Evolutionary conservation across 2,888 invertebrate genomes (phyloP).

Genomic region (Polydrusus tereticollis): DNA sequence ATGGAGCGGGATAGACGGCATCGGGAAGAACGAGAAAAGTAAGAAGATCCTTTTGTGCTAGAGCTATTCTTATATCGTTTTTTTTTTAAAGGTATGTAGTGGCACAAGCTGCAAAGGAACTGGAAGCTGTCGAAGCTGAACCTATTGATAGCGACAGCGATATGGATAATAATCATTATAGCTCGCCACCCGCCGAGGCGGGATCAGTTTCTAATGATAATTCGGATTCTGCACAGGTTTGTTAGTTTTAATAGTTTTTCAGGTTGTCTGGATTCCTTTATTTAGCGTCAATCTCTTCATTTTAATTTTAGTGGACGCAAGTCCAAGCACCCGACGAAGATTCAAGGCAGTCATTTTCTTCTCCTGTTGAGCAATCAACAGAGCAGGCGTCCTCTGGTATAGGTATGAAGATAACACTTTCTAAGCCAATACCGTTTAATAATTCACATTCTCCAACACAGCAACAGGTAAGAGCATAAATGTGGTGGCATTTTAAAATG

Average conservation of each 20-base stretch:
- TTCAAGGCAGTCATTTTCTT: conserved; percentile 66
- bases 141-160: conserved; percentile 81
- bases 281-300: too few relatives aligned
- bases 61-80: neutral
- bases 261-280: too few relatives aligned
- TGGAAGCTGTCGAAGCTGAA: conserved; percentile 78
- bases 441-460: conserved; percentile 63
- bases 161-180: conserved; percentile 64
- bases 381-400: conserved; percentile 60
- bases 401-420: conserved; percentile 66
- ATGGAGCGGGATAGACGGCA: conserved; percentile 76
- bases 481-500: neutral
- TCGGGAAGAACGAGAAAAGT: conserved; percentile 65
- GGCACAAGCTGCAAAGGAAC: conserved; percentile 72
- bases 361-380: conserved; percentile 63
- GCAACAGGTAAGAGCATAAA: conserved; percentile 56
- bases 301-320: conserved; percentile 63
- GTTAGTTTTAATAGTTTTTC: too few relatives aligned
- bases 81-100: conserved; percentile 67
- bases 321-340: conserved; percentile 67
- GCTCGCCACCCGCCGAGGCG: conserved; percentile 61
- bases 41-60: conserved; percentile 32
- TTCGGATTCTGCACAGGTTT: conserved; percentile 62
- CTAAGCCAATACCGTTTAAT: conserved; percentile 64
- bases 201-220: conserved; percentile 56